Base-by-base conservation (phyloP, 2,113 vertebrate species). In the Dipodomys ordii region DNA sequence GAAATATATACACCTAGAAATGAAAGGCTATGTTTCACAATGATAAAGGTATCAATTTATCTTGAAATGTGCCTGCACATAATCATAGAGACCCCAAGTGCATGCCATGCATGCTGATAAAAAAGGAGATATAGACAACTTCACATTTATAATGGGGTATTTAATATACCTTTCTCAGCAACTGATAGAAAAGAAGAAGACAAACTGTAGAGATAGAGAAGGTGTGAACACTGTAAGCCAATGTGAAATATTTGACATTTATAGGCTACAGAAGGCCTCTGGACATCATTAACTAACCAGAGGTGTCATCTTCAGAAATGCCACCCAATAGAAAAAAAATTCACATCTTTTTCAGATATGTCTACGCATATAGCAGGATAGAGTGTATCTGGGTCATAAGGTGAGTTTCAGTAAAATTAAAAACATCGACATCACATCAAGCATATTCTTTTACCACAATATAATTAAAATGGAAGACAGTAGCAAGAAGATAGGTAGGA, bases 381-480 rank as follows among this genome's bases (percentile, higher is more conserved):
- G 13, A 25, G 25, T 44, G 18, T 22, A 32, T 60, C 77, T 69
- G 49, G n/a, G 28, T 87, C 28, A 35, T 39, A 74, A 62, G 35
- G 30, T 83, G 46, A 78, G n/a, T 39, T 28, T n/a, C n/a, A 69
- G 8, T 2, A 81, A 93, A 92, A 90, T 64, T 28, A 11, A 39
- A 88, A 90, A 10, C 0, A 74, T 27, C 1, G 13, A 83, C 78
- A 53, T 84, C 46, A 84, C 72, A 18, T 13, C 71, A 12, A 46
- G 13, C 7, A 7, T 72, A 65, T 49, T 72, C 11, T 76, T 69
- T 90, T 65, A 49, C 3, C 49, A 92, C 53, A 92, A 69, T 7
- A 71, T 83, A 76, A 84, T 96, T 90, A 87, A 87, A 76, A 76
- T 65, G 72, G 22, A 92, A 77, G 73, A 32, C 71, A 78, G 1